Conservation (phyloP, 2,888 invertebrate species). For the Lasius platythorax region DNA sequence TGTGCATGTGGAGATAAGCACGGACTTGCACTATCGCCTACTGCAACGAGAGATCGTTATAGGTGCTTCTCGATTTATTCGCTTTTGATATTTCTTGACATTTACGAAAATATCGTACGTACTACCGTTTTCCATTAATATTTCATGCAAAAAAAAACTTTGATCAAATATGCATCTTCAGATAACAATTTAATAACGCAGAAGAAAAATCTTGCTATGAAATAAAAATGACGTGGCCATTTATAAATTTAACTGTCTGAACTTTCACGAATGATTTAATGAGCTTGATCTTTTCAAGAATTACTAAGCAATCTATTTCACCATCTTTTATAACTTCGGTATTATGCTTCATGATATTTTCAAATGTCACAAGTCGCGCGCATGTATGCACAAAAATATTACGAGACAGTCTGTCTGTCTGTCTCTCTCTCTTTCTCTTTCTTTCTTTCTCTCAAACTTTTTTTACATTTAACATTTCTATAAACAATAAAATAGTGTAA, state of each 20-base stretch:
- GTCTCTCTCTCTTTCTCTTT: not conserved
- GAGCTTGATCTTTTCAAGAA: conserved; percentile 21
- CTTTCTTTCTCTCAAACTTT: not conserved
- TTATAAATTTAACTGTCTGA: conserved; percentile 40
- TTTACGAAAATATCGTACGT: not conserved
- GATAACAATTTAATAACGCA: not conserved
- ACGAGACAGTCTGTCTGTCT: not conserved
- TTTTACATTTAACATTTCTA: not conserved
- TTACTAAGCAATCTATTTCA: conserved; percentile 13
- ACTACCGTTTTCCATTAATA: not conserved
- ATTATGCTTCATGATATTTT: conserved; percentile 19
- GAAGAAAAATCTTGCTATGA: not conserved
- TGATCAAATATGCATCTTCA: not conserved
- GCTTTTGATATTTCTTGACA: conserved; percentile 19
- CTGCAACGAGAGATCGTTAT: not conserved
- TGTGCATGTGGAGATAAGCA: not conserved
- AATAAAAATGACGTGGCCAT: not conserved
- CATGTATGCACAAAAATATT: not conserved
- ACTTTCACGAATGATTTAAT: conserved; percentile 24
- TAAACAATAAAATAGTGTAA: not conserved
- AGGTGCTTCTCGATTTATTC: not conserved
- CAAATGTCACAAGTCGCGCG: conserved; percentile 30
- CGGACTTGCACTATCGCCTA: not conserved
- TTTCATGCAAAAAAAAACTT: not conserved
- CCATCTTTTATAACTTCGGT: not conserved